These are phyloP conservation scores for Dryobota labecula DNA, from an alignment of 2,888 invertebrate genomes.

Conservation along the genomic window DNA sequence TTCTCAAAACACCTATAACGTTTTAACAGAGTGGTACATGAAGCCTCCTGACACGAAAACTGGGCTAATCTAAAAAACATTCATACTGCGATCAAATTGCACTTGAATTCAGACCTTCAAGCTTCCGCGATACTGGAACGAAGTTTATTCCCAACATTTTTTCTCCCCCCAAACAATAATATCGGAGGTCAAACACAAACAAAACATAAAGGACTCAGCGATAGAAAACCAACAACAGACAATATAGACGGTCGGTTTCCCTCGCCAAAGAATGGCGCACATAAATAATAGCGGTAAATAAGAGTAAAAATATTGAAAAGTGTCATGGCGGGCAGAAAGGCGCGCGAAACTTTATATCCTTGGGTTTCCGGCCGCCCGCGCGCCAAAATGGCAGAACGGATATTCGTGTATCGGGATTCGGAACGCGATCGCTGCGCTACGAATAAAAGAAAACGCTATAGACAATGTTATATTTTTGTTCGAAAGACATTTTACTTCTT, in stretches of 20 bases:
- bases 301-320: slow-evolving; percentile 90
- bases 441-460: slow-evolving; percentile 73
- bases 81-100: neutral
- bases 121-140: slow-evolving; percentile 15
- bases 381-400: slow-evolving; percentile 89
- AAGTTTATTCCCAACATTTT: slow-evolving; percentile 27
- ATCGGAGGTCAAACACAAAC: slow-evolving; percentile 63
- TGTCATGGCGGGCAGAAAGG: slow-evolving; percentile 88
- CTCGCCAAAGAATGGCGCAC: slow-evolving; percentile 82
- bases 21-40: too few relatives aligned
- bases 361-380: slow-evolving; percentile 87
- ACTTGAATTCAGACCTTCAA: neutral
- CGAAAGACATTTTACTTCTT: slow-evolving; percentile 11
- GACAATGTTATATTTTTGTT: slow-evolving; percentile 71
- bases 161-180: slow-evolving; percentile 49
- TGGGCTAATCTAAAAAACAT: neutral
- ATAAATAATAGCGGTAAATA: slow-evolving; percentile 90
- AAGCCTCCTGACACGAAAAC: neutral
- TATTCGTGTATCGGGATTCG: slow-evolving; percentile 85
- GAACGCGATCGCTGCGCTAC: slow-evolving; percentile 70
- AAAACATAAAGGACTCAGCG: slow-evolving; percentile 69
- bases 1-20: too few relatives aligned
- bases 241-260: slow-evolving; percentile 81
- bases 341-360: slow-evolving; percentile 89
- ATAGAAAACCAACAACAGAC: slow-evolving; percentile 73